A percentile compares a stretch with the other conserved stretches of the same genome.
phyloP scores from a whole-genome alignment of 2,888 invertebrate species.

The Heliconius sara region DNA sequence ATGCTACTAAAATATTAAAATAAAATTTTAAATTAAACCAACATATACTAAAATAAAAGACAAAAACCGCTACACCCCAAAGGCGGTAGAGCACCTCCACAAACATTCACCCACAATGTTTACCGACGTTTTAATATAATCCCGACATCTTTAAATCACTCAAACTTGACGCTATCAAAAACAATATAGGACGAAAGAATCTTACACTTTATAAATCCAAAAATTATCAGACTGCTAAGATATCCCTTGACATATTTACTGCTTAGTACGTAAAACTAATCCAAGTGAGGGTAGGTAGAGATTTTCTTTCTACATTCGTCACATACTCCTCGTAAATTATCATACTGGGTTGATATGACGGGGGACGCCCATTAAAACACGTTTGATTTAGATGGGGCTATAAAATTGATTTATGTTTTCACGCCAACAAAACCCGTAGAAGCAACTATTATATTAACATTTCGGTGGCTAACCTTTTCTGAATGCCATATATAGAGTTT shows the following conservation, averaged over 20 bases:
- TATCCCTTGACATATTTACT: slow-evolving; percentile 82
- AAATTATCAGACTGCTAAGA: slow-evolving; percentile 80
- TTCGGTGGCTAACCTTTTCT: slow-evolving; percentile 82
- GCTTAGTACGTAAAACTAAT: slow-evolving; percentile 77
- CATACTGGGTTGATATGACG: slow-evolving; percentile 85
- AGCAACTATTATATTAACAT: slow-evolving; percentile 85
- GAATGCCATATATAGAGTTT: slow-evolving; percentile 65
- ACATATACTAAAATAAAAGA: background rate
- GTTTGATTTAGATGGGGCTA: slow-evolving; percentile 85
- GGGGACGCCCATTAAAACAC: slow-evolving; percentile 85
- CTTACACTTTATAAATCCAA: slow-evolving; percentile 74
- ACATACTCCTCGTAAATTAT: slow-evolving; percentile 85
- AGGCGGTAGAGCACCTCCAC: background rate
- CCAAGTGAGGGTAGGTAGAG: slow-evolving; percentile 64
- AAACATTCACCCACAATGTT: slow-evolving; percentile 35
- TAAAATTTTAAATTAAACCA: background rate
- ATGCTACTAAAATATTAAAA: background rate
- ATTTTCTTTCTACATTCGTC: slow-evolving; percentile 85
- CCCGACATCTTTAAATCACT: slow-evolving; percentile 53
- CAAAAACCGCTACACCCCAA: background rate
- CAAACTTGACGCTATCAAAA: slow-evolving; percentile 55
- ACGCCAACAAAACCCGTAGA: slow-evolving; percentile 84
- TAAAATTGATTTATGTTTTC: slow-evolving; percentile 85
- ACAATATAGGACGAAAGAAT: slow-evolving; percentile 56
- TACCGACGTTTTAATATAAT: slow-evolving; percentile 40